Percentiles rank a stretch among this genome's conserved stretches.
Conservation (phyloP, 2,888 invertebrate species). For the Melieria picta region DNA sequence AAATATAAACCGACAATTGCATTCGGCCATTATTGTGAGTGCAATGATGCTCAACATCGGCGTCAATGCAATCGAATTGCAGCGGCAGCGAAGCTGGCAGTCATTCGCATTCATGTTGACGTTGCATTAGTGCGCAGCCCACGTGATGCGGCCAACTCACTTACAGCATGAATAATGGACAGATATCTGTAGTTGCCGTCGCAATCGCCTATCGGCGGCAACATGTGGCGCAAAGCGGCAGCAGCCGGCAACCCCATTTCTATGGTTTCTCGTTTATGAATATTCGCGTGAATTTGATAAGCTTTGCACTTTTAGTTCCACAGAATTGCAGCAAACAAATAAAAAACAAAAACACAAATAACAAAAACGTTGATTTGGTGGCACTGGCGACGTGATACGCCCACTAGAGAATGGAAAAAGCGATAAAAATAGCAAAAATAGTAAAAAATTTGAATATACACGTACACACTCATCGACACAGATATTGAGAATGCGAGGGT, state of each 20-base stretch:
- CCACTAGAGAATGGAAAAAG: background rate
- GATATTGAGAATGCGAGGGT: too few species aligned
- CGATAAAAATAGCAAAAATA: background rate
- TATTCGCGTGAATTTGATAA: slow-evolving; percentile 27
- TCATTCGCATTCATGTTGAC: too few species aligned
- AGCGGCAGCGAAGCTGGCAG: too few species aligned
- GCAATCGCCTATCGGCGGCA: background rate
- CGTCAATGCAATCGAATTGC: background rate
- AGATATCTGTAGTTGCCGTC: background rate
- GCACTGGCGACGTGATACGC: too few species aligned
- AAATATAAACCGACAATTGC: too few species aligned
- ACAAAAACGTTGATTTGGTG: background rate
- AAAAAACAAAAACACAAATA: background rate
- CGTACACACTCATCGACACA: too few species aligned
- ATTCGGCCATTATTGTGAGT: background rate
- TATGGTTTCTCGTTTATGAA: background rate
- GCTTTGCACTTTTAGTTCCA: slow-evolving; percentile 13
- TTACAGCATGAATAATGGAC: background rate
- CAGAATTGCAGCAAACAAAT: background rate
- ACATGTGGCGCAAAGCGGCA: background rate
- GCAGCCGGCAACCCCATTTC: background rate
- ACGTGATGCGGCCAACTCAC: background rate
- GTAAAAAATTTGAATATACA: background rate
- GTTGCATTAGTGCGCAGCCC: too few species aligned
- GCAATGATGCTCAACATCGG: background rate